Evolutionary conservation across 2,797 vertebrate species (phyloP).

Genomic region (Acanthopagrus latus): DNA sequence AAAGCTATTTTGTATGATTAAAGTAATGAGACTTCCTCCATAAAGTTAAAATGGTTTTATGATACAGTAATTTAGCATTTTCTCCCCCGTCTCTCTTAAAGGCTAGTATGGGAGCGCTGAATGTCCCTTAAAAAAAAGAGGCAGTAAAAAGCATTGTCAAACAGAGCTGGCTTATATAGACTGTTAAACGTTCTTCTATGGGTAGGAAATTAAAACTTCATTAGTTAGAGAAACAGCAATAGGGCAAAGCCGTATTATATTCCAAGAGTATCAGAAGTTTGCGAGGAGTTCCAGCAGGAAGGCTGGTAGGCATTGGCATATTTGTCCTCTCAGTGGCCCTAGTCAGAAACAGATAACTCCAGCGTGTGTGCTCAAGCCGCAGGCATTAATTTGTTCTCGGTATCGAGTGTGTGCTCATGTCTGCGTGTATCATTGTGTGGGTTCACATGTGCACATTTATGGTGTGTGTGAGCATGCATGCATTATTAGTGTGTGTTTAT

Average conservation of each 20-base stretch:
- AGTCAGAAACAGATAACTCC: slow-evolving; percentile 57
- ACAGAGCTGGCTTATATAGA: slow-evolving; percentile 55
- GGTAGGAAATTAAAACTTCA: slow-evolving; percentile 75
- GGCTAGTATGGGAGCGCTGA: slow-evolving; percentile 59
- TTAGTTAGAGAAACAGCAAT: slow-evolving; percentile 73
- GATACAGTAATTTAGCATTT: slow-evolving; percentile 76
- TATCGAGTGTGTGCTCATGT: slow-evolving; percentile 44
- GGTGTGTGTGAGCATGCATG: slow-evolving; percentile 36
- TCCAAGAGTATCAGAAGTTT: slow-evolving; percentile 40
- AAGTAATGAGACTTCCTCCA: slow-evolving; percentile 77
- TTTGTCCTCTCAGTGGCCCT: slow-evolving; percentile 70
- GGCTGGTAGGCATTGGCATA: slow-evolving; percentile 57
- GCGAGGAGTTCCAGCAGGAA: slow-evolving; percentile 63
- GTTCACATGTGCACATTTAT: slow-evolving; percentile 22
- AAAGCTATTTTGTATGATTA: slow-evolving; percentile 79
- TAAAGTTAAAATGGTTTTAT: slow-evolving; percentile 80
- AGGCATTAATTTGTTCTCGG: slow-evolving; percentile 64
- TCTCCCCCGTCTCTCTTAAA: slow-evolving; percentile 67
- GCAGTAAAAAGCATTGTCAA: slow-evolving; percentile 71
- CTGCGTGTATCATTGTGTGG: slow-evolving; percentile 33
- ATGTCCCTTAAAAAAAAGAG: slow-evolving; percentile 68
- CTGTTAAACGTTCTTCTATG: slow-evolving; percentile 67
- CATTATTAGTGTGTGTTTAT: slow-evolving; percentile 24
- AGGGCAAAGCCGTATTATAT: slow-evolving; percentile 50
- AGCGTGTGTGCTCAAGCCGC: slow-evolving; percentile 61